A percentile compares a stretch with the other conserved stretches of the same genome.
phyloP scores from a whole-genome alignment of 2,888 invertebrate genomes.

The Erebia epiphron region DNA sequence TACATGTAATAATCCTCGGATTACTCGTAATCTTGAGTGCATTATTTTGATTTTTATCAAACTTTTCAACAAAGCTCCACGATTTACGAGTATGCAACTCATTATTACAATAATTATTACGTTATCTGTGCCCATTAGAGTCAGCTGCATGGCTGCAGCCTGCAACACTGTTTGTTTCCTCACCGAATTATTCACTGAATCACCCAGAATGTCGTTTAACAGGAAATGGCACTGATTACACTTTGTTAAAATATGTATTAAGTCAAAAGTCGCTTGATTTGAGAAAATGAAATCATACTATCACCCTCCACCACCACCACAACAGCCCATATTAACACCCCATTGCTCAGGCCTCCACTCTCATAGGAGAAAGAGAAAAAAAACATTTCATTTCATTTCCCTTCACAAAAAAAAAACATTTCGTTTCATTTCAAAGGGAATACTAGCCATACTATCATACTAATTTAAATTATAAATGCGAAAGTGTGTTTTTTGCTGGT shows the following conservation, averaged over 20 bases:
- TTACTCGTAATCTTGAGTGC: neutral
- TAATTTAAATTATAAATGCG: too few relatives aligned
- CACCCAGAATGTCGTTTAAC: slow-evolving; percentile 14
- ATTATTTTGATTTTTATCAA: slow-evolving; percentile 1
- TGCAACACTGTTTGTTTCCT: slow-evolving; percentile 11
- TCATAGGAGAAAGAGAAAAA: too few relatives aligned
- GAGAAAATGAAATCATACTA: neutral
- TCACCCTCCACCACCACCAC: too few relatives aligned
- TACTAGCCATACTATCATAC: too few relatives aligned
- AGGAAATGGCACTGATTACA: neutral
- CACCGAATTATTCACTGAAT: slow-evolving; percentile 21
- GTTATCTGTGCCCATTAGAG: slow-evolving; percentile 13
- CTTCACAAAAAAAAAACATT: too few relatives aligned
- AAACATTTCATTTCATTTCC: too few relatives aligned
- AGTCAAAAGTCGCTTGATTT: too few relatives aligned
- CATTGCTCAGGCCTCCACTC: too few relatives aligned
- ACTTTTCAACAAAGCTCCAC: neutral
- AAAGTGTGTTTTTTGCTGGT: too few relatives aligned
- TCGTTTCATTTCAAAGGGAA: too few relatives aligned
- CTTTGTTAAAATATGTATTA: too few relatives aligned
- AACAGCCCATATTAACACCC: too few relatives aligned
- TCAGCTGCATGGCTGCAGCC: slow-evolving; percentile 2
- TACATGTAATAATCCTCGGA: neutral
- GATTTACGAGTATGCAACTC: neutral
- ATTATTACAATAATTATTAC: slow-evolving; percentile 14